Conservation (phyloP, 2,797 vertebrate species). For the Alcedo atthis region DNA sequence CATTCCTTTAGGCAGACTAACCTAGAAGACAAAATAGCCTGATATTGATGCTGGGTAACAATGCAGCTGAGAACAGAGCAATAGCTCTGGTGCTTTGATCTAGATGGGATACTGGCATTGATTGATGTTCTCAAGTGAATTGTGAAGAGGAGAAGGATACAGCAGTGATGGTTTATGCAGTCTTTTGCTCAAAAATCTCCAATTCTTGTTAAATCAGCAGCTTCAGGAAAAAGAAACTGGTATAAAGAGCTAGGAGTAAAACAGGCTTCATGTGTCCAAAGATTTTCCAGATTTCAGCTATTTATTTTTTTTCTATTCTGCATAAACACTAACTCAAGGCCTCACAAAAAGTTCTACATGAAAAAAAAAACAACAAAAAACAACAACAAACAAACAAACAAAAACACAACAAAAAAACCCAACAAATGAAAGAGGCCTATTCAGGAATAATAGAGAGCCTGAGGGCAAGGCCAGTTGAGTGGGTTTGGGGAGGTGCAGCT, state of each 20-base stretch:
- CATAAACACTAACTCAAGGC: background rate
- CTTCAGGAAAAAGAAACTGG: background rate
- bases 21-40: background rate
- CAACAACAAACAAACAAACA: no score
- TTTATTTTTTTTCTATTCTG: background rate
- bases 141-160: background rate
- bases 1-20: background rate
- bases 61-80: background rate
- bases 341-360: background rate
- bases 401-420: no score
- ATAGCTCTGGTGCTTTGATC: background rate
- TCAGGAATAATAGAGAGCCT: background rate
- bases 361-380: background rate
- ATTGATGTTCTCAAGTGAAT: rapidly evolving
- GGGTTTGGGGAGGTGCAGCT: background rate
- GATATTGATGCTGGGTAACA: background rate
- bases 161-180: background rate
- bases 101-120: background rate
- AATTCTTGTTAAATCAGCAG: background rate
- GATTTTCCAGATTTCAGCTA: background rate
- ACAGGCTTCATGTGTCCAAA: background rate
- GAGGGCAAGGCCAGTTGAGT: background rate
- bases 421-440: background rate
- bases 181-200: background rate
- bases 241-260: background rate